Evolutionary conservation across 2,113 vertebrate species (phyloP), one percentile per base, ranked within the genome.

Genomic region (Cacatua alba): DNA sequence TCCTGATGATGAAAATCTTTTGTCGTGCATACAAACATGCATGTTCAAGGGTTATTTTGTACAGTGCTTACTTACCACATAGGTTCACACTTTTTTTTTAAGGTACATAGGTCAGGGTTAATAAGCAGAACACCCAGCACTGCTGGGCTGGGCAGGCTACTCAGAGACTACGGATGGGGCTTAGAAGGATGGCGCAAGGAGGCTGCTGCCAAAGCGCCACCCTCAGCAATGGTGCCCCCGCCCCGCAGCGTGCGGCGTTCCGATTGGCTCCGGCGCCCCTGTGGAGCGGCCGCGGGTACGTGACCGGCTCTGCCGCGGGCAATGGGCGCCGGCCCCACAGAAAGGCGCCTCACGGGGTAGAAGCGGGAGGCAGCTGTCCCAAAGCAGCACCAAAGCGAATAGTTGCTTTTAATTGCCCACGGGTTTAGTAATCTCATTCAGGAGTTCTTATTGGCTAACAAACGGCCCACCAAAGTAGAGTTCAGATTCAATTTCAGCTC

Each of bases 1-100:
- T 75, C 51, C 31, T 23, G 51, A 48, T 15, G 35, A 88, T 71
- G 35, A 94, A 88, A 95, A 95, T 71, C 72, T 86, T 94, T 89
- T 68, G 67, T 84, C 0, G 0, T 79, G 69, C 39, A 60, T 68
- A 55, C 77, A 94, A 88, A 86, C 60, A 20, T 17, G 64, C 23
- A 8, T 3, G 14, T 31, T 84, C 31, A 19, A 19, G 5, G 10
- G 70, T 55, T 63, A n/a, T 43, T 91, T 51, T 18, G 48, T 67
- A 25, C 5, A 1, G 25, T 60, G n/a, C 17, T 71, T 43, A 29
- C 24, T 74, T 31, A 60, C 16, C 21, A 67, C 43, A 24, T 0
- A 37, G 37, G 5, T 28, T 78, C 33, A 17, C 3, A 4, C 1
- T 37, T 37, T 3, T 44, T 46, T 53, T 37, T 43, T 37, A 52